Evolutionary conservation across 1,140 invertebrate genomes (phyloP), one percentile per base, ranked within the genome.

Genomic region (Delia radicum): DNA sequence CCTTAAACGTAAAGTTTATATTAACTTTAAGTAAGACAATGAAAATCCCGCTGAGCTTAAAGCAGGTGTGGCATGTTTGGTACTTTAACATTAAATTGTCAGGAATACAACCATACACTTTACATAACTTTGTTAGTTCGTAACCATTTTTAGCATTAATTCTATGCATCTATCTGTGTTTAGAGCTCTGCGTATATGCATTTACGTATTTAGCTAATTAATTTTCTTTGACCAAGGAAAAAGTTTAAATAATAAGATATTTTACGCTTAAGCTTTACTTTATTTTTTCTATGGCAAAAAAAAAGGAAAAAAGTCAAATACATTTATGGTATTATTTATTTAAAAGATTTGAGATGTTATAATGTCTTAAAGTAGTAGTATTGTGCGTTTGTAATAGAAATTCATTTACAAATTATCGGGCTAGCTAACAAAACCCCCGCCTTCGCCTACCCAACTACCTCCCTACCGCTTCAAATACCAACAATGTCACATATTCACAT

Each of bases 251-350:
- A 69, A 69, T 69, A 33, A 13, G 65, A 37, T 69, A 24, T 69
- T 33, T 27, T 63, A 24, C 26, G 29, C 29, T 21, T 37, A 33
- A 12, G 65, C 62, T 21, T 69, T 69, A 69, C 37, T 69, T 18
- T 1, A 42, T 69, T 15, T 29, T n/a, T 18, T 67, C n/a, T 29
- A 31, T 33, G 27, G 63, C n/a, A 33, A 33, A 55, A 13, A 8
- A 13, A 21, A 8, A 24, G 48, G 18, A 21, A 21, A 69, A 69
- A 33, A 33, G 18, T 21, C 65, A 21, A 69, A 15, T 24, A 24
- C 29, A 69, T 69, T 69, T 69, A 69, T 69, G 65, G 65, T 69
- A 31, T 69, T 69, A n/a, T 69, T 69, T 69, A 69, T 69, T 69
- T 69, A 69, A 69, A 37, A 69, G 29, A 33, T 69, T 37, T 69